Evolutionary conservation across 2,113 vertebrate genomes (phyloP), one percentile per base, ranked within the genome.

Genomic region (Electrona antarctica): DNA sequence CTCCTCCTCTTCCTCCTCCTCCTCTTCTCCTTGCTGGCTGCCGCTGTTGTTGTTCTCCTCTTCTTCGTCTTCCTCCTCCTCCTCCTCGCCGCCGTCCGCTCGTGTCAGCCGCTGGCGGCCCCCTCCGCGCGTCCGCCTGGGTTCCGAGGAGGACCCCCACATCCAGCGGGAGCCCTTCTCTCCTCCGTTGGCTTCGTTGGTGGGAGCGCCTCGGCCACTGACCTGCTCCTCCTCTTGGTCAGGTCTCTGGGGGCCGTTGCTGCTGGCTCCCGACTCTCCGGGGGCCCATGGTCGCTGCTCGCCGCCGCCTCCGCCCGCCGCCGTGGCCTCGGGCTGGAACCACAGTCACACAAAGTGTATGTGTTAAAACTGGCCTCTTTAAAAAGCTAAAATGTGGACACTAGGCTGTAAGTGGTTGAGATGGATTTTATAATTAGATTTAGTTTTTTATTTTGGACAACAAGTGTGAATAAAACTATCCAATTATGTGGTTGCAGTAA

Each of bases 111-210:
- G 3, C 4, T 6, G 50, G 50, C 9, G 50, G 4, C 9, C 94
- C 93, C 33, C 33, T 83, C 95, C 83, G 48, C 82, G 72, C 1
- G 81, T 65, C 48, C 83, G 75, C 45, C 83, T 74, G 41, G 94
- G 95, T 21, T 95, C 95, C 48, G 93, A 41, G 33, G 33, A 41
- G 33, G 33, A 41, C 55, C 93, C 93, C 85, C 95, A 92, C 92
- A 90, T 92, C 96, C 94, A 92, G 76, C 84, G 71, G 56, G 81
- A 82, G 45, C 90, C 90, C 68, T 93, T 93, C 52, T 85, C 82
- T 0, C 93, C 95, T 79, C 98, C 95, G 73, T 96, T 98, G 85
- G 97, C 95, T 85, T 97, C 96, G 75, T 95, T 93, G 93, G 74
- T 49, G 78, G 71, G 50, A 74, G 88, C 0, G 77, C 82, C 60